phyloP scores from a whole-genome alignment of 23 tunicate species.

The Trididemnum nubilum region DNA sequence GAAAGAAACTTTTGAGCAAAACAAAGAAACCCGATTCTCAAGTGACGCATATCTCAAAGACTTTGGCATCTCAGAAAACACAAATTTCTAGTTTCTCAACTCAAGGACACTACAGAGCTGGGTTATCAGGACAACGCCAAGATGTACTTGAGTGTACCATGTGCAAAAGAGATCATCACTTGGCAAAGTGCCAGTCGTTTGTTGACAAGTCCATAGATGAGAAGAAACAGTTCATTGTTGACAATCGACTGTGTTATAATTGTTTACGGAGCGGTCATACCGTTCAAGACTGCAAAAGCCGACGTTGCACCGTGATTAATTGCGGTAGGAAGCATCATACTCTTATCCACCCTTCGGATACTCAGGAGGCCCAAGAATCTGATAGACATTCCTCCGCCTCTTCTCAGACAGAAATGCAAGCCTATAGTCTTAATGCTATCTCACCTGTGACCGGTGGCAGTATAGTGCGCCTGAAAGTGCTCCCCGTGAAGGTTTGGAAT shows the following conservation, averaged over 20 bases:
- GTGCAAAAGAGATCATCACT: not conserved
- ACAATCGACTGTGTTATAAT: not conserved
- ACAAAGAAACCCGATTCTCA: not conserved
- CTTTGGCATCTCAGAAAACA: not conserved
- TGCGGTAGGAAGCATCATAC: not conserved
- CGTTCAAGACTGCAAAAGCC: not conserved
- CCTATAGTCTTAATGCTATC: not conserved
- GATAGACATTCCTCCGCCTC: not conserved
- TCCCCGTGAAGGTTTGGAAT: not conserved
- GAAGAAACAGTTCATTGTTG: not conserved
- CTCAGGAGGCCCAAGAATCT: not conserved
- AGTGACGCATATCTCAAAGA: not conserved
- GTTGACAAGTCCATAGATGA: not conserved
- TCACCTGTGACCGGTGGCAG: not conserved
- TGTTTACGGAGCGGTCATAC: not conserved
- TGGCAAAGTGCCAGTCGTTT: not conserved
- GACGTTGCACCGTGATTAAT: not conserved
- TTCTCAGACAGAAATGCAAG: not conserved
- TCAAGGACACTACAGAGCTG: not conserved
- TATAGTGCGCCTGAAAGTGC: not conserved
- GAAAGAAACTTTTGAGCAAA: not conserved
- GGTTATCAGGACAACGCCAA: not conserved
- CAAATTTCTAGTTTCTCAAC: not conserved
- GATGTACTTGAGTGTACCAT: not conserved
- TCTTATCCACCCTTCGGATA: not conserved